These are phyloP conservation scores for Oreortyx pictus DNA, from an alignment of 2,797 vertebrate species.

Conservation along the genomic window DNA sequence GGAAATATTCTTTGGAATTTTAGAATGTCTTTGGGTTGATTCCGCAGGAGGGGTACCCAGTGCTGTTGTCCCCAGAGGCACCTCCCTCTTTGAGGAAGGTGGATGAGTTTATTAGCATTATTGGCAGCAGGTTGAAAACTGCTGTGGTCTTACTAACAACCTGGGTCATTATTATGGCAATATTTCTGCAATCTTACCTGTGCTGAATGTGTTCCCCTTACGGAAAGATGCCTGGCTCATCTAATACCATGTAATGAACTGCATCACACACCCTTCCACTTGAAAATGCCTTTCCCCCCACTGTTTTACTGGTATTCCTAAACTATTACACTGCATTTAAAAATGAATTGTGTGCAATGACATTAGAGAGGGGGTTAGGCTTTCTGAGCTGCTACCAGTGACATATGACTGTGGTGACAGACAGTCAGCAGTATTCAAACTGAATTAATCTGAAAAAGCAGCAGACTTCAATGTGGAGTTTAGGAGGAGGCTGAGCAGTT, in stretches of 20 bases:
- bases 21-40: constrained; percentile 17
- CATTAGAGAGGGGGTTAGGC: constrained; percentile 80
- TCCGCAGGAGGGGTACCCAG: too few species aligned
- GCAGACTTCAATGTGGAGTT: constrained; percentile 79
- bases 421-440: constrained; percentile 80
- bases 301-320: constrained; percentile 65
- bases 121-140: neutral
- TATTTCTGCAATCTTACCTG: constrained; percentile 29
- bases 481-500: constrained; percentile 76
- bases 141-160: neutral
- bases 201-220: neutral
- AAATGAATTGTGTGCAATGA: constrained; percentile 78
- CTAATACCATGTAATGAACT: constrained; percentile 48
- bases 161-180: neutral
- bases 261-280: constrained; percentile 65
- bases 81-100: neutral
- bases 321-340: constrained; percentile 74
- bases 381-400: constrained; percentile 78
- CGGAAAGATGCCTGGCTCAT: neutral
- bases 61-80: neutral
- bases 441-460: constrained; percentile 83
- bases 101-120: neutral
- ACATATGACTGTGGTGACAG: constrained; percentile 81
- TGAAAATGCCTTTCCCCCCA: constrained; percentile 52
- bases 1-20: constrained; percentile 34